These are phyloP conservation scores for Tryphoninae sp. DNA, from an alignment of 2,888 invertebrate species.

Conservation along the genomic window DNA sequence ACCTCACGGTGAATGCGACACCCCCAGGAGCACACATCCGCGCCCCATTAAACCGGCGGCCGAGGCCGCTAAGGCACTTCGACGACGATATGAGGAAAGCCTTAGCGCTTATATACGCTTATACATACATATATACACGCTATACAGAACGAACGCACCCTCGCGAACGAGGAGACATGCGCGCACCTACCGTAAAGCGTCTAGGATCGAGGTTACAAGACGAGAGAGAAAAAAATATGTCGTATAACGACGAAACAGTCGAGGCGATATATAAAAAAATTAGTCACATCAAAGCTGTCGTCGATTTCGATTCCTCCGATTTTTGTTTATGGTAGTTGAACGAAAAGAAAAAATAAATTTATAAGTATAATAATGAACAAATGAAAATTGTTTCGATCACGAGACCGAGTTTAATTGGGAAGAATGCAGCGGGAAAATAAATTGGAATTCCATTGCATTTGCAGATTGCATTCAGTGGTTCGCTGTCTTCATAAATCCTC, in stretches of 20 bases:
- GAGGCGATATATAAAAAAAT: slow-evolving; percentile 42
- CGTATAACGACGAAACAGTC: slow-evolving; percentile 66
- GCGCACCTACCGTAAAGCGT: slow-evolving; percentile 69
- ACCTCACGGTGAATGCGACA: slow-evolving; percentile 78
- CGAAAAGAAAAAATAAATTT: too few species aligned
- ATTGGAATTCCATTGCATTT: too few species aligned
- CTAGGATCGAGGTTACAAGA: slow-evolving; percentile 43
- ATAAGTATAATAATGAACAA: too few species aligned
- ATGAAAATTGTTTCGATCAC: too few species aligned
- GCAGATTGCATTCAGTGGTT: too few species aligned
- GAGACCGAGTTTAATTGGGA: too few species aligned
- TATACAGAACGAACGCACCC: slow-evolving; percentile 64
- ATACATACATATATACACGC: not conserved
- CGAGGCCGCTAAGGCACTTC: slow-evolving; percentile 49
- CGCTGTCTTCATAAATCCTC: slow-evolving; percentile 38
- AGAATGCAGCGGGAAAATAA: too few species aligned
- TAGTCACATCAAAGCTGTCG: not conserved
- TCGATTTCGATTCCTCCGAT: too few species aligned
- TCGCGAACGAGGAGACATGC: slow-evolving; percentile 69
- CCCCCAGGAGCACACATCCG: slow-evolving; percentile 78
- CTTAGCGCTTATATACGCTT: not conserved
- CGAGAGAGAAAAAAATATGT: slow-evolving; percentile 22
- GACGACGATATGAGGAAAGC: slow-evolving; percentile 33
- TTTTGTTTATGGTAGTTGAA: not conserved
- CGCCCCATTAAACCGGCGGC: slow-evolving; percentile 78